Evolutionary conservation across 2,888 invertebrate species (phyloP).

Genomic region (Frankliniella intonsa): DNA sequence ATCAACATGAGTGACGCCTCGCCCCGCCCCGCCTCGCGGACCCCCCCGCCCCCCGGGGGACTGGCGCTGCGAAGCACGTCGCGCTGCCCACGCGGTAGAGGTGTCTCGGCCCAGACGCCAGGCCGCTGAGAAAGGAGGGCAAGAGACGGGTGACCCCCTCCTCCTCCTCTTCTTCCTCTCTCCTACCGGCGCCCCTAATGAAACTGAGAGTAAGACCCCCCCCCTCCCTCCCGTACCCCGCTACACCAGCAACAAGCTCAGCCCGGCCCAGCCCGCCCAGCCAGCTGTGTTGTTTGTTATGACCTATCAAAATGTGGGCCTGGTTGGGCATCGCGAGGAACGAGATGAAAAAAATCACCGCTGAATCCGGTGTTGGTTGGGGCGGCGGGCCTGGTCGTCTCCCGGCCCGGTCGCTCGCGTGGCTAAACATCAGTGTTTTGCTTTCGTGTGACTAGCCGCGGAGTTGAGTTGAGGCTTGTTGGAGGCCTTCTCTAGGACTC

Average conservation of each 20-base stretch:
- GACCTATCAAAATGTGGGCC: too few relatives aligned
- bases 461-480: too few relatives aligned
- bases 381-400: too few relatives aligned
- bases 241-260: neutral
- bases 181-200: conserved; percentile 1
- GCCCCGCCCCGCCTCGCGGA: too few relatives aligned
- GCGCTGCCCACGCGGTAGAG: neutral
- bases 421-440: too few relatives aligned
- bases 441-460: too few relatives aligned
- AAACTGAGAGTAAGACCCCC: conserved; percentile 15
- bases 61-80: neutral
- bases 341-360: neutral
- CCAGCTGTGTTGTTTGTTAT: neutral
- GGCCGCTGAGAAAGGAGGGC: conserved; percentile 8
- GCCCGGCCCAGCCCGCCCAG: neutral
- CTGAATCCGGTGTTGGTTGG: too few relatives aligned
- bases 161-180: neutral
- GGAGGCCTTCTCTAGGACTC: too few relatives aligned
- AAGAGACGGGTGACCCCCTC: neutral
- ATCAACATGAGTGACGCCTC: too few relatives aligned
- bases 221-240: neutral
- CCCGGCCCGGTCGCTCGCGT: too few relatives aligned
- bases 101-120: neutral
- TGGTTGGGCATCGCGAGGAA: too few relatives aligned
- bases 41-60: neutral